phyloP scores from a whole-genome alignment of 1,140 invertebrate genomes.

The Gryllus bimaculatus region DNA sequence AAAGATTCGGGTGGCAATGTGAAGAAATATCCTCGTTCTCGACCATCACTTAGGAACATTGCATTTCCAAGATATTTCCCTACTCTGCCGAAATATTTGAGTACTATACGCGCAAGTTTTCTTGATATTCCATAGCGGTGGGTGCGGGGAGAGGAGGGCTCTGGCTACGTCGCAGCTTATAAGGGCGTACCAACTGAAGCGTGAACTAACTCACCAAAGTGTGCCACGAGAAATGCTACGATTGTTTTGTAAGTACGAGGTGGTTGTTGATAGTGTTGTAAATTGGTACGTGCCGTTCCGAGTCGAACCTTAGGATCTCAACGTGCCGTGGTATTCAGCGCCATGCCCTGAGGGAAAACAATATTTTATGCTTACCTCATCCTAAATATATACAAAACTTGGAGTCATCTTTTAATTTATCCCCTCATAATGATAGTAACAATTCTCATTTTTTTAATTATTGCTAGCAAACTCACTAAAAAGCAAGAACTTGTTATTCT shows the following conservation, averaged over 20 bases:
- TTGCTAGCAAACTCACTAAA: constrained; percentile 1
- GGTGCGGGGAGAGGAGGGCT: neutral
- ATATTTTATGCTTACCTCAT: neutral
- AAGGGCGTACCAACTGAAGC: no score
- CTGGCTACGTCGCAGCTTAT: no score
- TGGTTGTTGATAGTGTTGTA: no score
- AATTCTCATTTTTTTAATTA: neutral
- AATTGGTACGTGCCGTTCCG: no score
- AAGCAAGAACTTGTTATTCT: neutral
- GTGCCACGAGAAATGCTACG: constrained; percentile 7
- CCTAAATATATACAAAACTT: constrained; percentile 9
- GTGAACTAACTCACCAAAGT: neutral
- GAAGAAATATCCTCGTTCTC: neutral
- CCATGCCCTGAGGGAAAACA: neutral
- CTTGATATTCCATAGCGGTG: neutral
- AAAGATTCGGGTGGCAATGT: neutral
- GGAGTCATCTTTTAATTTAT: neutral
- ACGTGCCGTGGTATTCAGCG: neutral
- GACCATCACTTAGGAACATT: neutral
- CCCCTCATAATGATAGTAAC: neutral
- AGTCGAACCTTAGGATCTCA: neutral
- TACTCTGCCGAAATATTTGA: constrained; percentile 8
- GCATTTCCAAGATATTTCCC: neutral
- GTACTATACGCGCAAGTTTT: neutral
- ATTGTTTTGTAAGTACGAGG: neutral